Conservation (phyloP, 2,113 vertebrate species). For the Corythornis madagascariensis region DNA sequence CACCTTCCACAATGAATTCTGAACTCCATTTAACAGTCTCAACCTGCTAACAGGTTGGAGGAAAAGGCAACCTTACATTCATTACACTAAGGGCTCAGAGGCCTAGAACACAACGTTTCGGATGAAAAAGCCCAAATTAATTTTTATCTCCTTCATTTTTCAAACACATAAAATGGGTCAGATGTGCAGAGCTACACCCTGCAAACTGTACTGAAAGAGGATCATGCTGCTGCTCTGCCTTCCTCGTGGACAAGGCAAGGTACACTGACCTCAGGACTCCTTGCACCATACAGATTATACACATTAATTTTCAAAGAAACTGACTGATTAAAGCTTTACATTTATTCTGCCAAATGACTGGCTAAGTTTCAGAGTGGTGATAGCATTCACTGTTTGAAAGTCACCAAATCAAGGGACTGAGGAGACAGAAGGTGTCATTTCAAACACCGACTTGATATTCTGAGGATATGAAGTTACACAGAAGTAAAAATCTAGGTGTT, state of each 20-base stretch:
- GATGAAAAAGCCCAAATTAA: neutral
- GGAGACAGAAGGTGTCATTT: neutral
- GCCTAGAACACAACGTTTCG: neutral
- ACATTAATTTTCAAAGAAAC: neutral
- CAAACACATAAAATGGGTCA: neutral
- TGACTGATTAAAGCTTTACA: neutral
- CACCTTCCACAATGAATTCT: conserved; percentile 32
- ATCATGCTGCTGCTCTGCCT: neutral
- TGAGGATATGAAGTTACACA: neutral
- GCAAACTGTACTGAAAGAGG: conserved; percentile 1
- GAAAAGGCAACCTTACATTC: conserved; percentile 1
- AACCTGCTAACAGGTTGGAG: neutral
- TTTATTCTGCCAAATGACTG: neutral
- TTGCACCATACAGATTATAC: neutral
- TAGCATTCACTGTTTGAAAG: neutral
- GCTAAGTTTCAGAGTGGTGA: neutral
- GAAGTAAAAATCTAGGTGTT: neutral
- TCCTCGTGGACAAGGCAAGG: neutral
- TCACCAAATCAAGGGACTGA: neutral
- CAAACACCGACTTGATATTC: neutral
- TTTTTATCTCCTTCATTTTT: conserved; percentile 18
- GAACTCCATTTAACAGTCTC: conserved; percentile 5
- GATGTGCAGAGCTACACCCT: neutral
- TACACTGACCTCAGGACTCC: neutral
- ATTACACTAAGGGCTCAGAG: conserved; percentile 17